Conservation (phyloP, 2,113 vertebrate genomes). For the Chunga burmeisteri region DNA sequence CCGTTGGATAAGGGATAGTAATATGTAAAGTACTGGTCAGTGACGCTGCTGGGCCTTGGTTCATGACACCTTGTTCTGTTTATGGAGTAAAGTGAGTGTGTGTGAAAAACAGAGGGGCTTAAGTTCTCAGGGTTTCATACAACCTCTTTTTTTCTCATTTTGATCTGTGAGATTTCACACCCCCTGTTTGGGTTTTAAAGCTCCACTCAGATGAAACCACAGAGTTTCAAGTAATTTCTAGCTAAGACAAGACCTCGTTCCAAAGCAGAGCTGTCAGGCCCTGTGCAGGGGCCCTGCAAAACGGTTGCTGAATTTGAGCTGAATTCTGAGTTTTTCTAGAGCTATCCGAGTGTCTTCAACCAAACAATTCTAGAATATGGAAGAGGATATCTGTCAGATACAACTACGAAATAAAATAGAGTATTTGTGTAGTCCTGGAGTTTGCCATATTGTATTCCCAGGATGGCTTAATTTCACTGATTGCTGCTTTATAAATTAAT, state of each 20-base stretch:
- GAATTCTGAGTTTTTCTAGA: background rate
- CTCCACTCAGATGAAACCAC: constrained; percentile 21
- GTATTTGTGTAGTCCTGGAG: background rate
- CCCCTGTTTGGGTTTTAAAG: background rate
- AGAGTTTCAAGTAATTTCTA: constrained; percentile 26
- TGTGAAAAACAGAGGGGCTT: constrained; percentile 15
- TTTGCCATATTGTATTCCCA: background rate
- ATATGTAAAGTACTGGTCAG: fast-evolving
- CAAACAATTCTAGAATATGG: background rate
- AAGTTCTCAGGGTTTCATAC: constrained; percentile 29
- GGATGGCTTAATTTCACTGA: background rate
- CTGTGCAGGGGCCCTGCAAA: background rate
- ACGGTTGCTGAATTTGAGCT: background rate
- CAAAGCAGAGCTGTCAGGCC: background rate
- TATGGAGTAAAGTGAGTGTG: background rate
- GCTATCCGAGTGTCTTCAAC: background rate
- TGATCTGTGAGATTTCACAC: constrained; percentile 54
- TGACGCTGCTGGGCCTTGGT: background rate
- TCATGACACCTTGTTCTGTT: background rate
- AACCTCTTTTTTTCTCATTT: background rate
- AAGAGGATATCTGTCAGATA: background rate
- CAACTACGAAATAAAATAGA: background rate
- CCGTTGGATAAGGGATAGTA: fast-evolving
- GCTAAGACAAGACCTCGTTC: background rate
- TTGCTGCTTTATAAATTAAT: background rate